Evolutionary conservation across 2,888 invertebrate genomes (phyloP), one percentile per base, ranked within the genome.

Genomic region (Leucophenga maculata): DNA sequence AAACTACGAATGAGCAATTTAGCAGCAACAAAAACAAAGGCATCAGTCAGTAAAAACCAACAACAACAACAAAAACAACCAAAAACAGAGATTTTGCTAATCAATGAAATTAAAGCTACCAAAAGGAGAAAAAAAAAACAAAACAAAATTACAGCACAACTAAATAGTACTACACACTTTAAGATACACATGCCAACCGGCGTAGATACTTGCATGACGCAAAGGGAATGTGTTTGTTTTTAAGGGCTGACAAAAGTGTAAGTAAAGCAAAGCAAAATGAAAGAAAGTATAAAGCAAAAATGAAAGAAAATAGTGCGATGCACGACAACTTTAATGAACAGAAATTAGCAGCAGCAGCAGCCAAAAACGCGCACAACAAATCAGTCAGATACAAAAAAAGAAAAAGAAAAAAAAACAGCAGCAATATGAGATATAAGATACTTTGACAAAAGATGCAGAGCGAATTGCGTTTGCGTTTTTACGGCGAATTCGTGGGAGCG

Each of bases 61-160:
- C 68, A 73, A 70, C 71, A 74, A 74, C 68, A 72, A 69, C 64
- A 39, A 69, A 64, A 70, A 54, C 52, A 54, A 60, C 55, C 54
- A 67, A 32, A 65, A 59, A 65, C 72, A 74, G 75, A 75, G 76
- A 78, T 80, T 79, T 79, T 74, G 82, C 83, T 86, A 86, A 86
- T 86, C 86, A 86, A 85, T 86, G 86, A 86, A 81, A 86, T 86
- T 86, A 86, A 86, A 86, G 81, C 75, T 73, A 67, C 48, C 14
- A 64, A 50, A 57, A 31, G 62, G 60, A 70, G 11, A 57, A 26
- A 22, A 3, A 57, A 22, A 26, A 57, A 57, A 26, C 9, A 3
- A 57, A 22, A 57, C 16, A 57, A 68, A 75, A 73, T 75, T 76
- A 72, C 75, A 75, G 67, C 69, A 77, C 73, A 59, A 64, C 16